Evolutionary conservation across 2,113 vertebrate species (phyloP).

Genomic region (Ptilorrhoa leucosticta): DNA sequence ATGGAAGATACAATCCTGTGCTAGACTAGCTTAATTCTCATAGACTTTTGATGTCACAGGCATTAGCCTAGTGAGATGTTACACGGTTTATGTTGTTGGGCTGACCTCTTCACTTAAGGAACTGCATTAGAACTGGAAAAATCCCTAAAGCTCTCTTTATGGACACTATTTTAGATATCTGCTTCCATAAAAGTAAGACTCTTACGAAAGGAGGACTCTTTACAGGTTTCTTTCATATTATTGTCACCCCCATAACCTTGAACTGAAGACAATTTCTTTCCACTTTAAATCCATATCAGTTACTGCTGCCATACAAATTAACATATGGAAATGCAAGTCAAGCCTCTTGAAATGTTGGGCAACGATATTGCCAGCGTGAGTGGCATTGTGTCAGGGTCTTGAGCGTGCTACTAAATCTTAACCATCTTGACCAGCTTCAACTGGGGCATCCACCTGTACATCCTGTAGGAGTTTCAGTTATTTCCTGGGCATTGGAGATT

Average conservation of each 20-base stretch:
- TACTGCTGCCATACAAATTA: not conserved
- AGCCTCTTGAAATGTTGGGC: not conserved
- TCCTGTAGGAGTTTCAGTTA: not conserved
- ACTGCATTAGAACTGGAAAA: not conserved
- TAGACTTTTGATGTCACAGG: not conserved
- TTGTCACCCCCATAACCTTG: not conserved
- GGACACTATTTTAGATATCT: not conserved
- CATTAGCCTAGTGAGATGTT: not conserved
- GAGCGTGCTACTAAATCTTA: not conserved
- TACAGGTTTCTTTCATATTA: not conserved
- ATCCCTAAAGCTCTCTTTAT: not conserved
- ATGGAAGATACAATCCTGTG: not conserved
- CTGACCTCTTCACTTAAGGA: not conserved
- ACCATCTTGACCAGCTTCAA: not conserved
- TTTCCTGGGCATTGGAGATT: not conserved
- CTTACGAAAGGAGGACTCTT: not conserved
- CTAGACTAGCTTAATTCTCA: not conserved
- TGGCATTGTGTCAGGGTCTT: not conserved
- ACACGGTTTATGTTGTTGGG: not conserved
- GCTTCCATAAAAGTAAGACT: not conserved
- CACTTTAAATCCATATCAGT: not conserved
- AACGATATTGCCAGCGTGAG: not conserved
- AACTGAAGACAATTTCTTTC: not conserved
- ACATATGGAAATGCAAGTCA: not conserved
- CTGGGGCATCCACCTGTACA: too few species aligned